Percentiles rank a stretch among this genome's conserved stretches.
Conservation (phyloP, 2,888 invertebrate species). For the Eupeodes latifasciatus region DNA sequence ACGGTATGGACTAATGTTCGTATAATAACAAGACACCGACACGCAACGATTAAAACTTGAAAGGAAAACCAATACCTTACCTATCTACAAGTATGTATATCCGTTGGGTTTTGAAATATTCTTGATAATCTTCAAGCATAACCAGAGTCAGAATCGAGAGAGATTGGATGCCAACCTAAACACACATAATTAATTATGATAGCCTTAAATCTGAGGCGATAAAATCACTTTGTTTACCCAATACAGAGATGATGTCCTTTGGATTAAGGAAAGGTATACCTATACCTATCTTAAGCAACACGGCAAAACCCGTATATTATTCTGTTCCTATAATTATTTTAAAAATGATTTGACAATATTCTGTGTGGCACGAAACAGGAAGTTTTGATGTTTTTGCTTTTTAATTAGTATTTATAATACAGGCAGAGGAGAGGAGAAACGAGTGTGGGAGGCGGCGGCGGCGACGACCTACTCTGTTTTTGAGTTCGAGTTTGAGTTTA, state of each 20-base stretch:
- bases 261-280: background rate
- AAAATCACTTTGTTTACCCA: constrained; percentile 41
- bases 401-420: constrained; percentile 31
- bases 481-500: background rate
- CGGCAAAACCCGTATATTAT: constrained; percentile 10
- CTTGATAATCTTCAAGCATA: constrained; percentile 6
- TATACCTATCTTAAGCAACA: background rate
- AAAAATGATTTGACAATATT: constrained; percentile 37
- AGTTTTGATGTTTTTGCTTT: constrained; percentile 32
- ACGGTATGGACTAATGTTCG: background rate
- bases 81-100: background rate
- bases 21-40: constrained; percentile 20
- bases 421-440: background rate
- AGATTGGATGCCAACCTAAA: constrained; percentile 41
- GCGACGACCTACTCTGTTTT: background rate
- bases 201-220: constrained; percentile 23
- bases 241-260: constrained; percentile 21
- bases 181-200: constrained; percentile 59
- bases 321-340: constrained; percentile 14
- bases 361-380: constrained; percentile 28
- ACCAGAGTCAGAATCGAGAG: background rate
- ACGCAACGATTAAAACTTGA: constrained; percentile 6
- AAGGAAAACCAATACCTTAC: constrained; percentile 26
- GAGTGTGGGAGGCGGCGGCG: too few relatives aligned
- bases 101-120: background rate